Evolutionary conservation across 1,140 invertebrate species (phyloP).

Genomic region (Drosophila ohnishii): DNA sequence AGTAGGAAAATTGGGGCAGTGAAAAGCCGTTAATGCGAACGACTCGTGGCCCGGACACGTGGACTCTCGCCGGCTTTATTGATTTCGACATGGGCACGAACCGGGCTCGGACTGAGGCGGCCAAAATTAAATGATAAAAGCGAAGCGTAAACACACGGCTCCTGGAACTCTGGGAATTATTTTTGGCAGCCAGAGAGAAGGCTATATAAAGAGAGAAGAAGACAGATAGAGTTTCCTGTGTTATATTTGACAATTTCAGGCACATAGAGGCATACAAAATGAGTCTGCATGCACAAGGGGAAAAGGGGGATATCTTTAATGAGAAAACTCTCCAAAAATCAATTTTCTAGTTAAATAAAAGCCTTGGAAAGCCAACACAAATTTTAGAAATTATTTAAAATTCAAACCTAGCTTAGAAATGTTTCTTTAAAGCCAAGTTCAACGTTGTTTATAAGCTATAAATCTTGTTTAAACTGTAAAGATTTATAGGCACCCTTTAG

Average conservation of each 20-base stretch:
- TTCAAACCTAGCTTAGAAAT: not conserved
- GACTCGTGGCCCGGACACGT: constrained; percentile 40
- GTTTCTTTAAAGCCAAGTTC: not conserved
- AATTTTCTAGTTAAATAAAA: not conserved
- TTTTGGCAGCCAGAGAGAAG: constrained; percentile 42
- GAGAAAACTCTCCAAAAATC: not conserved
- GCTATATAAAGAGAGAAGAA: not conserved
- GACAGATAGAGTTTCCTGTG: constrained; percentile 37
- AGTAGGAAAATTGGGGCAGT: constrained; percentile 3
- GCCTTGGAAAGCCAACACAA: rapidly evolving
- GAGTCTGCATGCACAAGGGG: not conserved
- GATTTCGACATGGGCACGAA: constrained; percentile 56
- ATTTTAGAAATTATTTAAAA: not conserved
- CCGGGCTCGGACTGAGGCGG: constrained; percentile 33
- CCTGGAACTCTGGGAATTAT: constrained; percentile 57
- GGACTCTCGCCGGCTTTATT: constrained; percentile 61
- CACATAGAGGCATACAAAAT: constrained; percentile 30
- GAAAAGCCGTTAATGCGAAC: constrained; percentile 22
- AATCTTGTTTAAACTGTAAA: not conserved
- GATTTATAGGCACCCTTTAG: not conserved
- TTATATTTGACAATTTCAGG: constrained; percentile 68
- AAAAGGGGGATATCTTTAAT: not conserved
- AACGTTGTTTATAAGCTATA: not conserved
- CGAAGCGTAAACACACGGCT: constrained; percentile 44
- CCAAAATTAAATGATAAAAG: constrained; percentile 76